phyloP scores from a whole-genome alignment of 2,113 vertebrate species.

The Gadus chalcogrammus region DNA sequence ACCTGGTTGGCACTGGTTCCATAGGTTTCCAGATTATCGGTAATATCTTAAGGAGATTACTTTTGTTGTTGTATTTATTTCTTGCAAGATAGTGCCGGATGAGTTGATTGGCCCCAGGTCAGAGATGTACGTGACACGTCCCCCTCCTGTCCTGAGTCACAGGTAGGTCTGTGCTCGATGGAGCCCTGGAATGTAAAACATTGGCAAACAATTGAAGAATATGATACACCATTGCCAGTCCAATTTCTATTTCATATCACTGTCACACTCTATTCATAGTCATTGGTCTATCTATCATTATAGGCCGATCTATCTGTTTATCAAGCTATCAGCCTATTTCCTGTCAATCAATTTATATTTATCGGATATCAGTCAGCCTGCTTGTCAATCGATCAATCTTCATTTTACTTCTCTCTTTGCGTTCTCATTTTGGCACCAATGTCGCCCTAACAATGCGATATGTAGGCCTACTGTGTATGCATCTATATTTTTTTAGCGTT shows the following conservation, averaged over 20 bases:
- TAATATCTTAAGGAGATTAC: neutral
- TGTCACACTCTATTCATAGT: neutral
- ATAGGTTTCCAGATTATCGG: conserved; percentile 52
- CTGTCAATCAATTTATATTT: conserved; percentile 6
- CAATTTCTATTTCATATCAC: too few relatives aligned
- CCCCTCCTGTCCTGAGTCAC: conserved; percentile 24
- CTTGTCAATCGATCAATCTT: conserved; percentile 10
- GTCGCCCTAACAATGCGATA: conserved; percentile 46
- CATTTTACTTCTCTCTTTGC: conserved; percentile 16
- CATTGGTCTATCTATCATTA: conserved; percentile 9
- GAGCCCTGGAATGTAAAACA: conserved; percentile 17
- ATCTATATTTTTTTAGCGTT: conserved; percentile 6
- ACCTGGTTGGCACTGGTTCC: conserved; percentile 64
- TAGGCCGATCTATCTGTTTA: conserved; percentile 9
- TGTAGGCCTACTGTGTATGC: too few relatives aligned
- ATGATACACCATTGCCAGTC: too few relatives aligned
- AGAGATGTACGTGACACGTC: conserved; percentile 18
- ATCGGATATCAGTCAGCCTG: neutral
- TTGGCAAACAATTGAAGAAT: neutral
- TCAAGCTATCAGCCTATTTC: conserved; percentile 9
- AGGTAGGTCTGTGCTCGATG: conserved; percentile 41
- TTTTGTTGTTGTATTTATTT: conserved; percentile 7
- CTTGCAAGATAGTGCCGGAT: conserved; percentile 53
- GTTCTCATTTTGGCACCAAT: conserved; percentile 38
- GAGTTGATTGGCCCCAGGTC: conserved; percentile 30